phyloP scores from a whole-genome alignment of 2,113 vertebrate genomes.

The Acanthisitta chloris region DNA sequence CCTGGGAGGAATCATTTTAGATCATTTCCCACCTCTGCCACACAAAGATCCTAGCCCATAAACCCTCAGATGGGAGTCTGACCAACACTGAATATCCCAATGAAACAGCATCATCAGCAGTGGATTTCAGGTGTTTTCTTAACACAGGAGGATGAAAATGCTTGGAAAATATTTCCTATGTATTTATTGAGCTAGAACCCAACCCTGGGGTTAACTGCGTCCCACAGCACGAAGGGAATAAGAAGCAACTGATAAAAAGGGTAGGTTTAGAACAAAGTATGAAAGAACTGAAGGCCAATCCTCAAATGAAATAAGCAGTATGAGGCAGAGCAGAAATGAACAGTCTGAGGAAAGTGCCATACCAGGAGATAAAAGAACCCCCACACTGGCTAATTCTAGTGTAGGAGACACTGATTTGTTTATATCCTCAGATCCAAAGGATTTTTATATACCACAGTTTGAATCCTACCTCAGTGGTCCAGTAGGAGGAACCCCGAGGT shows the following conservation, averaged over 20 bases:
- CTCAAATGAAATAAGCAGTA: neutral
- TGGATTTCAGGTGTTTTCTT: neutral
- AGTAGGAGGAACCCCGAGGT: neutral
- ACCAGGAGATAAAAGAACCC: neutral
- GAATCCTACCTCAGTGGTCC: rapidly evolving
- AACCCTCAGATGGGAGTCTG: neutral
- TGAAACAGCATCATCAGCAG: neutral
- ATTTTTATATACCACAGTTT: neutral
- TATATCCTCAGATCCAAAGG: neutral
- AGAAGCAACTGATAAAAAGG: neutral
- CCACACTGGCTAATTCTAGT: rapidly evolving
- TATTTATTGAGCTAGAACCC: neutral
- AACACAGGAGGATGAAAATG: neutral
- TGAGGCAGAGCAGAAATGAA: neutral
- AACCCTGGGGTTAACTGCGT: neutral
- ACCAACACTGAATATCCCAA: neutral
- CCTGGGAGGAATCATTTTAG: neutral
- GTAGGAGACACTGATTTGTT: neutral
- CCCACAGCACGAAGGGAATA: neutral
- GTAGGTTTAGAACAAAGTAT: neutral
- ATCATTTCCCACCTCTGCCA: neutral
- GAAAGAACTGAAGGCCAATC: neutral
- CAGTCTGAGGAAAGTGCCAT: neutral
- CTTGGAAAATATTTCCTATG: rapidly evolving
- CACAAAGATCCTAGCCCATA: neutral